Percentiles rank a stretch among this genome's conserved stretches.
Evolutionary conservation across 2,888 invertebrate genomes (phyloP).

Genomic region (Podotricha telesiphe): DNA sequence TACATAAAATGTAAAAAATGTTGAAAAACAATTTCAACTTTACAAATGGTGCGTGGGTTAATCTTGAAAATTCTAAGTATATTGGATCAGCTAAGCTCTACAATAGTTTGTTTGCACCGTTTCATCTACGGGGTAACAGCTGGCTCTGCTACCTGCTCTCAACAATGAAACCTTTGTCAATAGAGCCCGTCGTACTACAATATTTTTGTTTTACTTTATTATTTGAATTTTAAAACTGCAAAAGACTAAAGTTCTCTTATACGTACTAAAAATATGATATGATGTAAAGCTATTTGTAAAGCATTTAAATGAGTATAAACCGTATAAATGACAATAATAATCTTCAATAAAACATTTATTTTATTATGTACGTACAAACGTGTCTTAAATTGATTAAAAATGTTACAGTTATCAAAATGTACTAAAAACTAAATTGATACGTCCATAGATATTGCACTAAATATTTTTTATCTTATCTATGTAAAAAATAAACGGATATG

Average conservation of each 20-base stretch:
- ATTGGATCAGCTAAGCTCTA: constrained; percentile 55
- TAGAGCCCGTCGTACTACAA: constrained; percentile 61
- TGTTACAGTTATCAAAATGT: constrained; percentile 14
- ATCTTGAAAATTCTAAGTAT: constrained; percentile 59
- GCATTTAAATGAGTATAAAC: background rate
- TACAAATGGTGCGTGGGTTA: constrained; percentile 45
- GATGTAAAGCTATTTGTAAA: background rate
- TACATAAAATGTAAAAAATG: background rate
- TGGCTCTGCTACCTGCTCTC: constrained; percentile 73
- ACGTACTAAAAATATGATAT: constrained; percentile 10
- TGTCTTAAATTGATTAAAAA: background rate
- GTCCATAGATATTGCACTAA: constrained; percentile 55
- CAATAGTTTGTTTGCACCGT: constrained; percentile 66
- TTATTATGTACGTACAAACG: background rate
- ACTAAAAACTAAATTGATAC: constrained; percentile 52
- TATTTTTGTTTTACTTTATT: constrained; percentile 55
- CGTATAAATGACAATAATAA: background rate
- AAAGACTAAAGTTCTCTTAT: constrained; percentile 45
- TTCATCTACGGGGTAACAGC: constrained; percentile 66
- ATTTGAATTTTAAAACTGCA: constrained; percentile 46
- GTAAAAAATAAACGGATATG: constrained; percentile 69
- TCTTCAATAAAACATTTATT: constrained; percentile 2
- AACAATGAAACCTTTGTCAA: constrained; percentile 71
- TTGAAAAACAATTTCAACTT: constrained; percentile 25
- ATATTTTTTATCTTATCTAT: constrained; percentile 70